phyloP scores from a whole-genome alignment of 2,888 invertebrate species.

The Pheosia tremula region DNA sequence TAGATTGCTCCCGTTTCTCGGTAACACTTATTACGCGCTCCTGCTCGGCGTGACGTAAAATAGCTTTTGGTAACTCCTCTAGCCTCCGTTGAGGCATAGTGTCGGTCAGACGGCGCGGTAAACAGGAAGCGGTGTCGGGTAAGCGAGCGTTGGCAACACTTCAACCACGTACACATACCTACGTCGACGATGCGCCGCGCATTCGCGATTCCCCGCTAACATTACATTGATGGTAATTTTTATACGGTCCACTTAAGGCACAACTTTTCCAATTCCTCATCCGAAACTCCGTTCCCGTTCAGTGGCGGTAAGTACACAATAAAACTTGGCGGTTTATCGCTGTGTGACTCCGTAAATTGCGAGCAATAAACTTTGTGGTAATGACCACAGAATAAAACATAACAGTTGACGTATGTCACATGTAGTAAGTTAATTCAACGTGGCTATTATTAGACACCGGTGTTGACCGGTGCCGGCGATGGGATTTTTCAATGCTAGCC shows the following conservation, averaged over 20 bases:
- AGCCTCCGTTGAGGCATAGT: slow-evolving; percentile 43
- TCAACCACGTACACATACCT: slow-evolving; percentile 65
- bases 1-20: slow-evolving; percentile 19
- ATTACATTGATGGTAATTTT: slow-evolving; percentile 25
- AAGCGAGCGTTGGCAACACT: slow-evolving; percentile 73
- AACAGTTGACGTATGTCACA: slow-evolving; percentile 21
- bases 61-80: slow-evolving; percentile 47
- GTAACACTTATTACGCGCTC: slow-evolving; percentile 21
- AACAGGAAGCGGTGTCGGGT: slow-evolving; percentile 73
- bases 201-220: slow-evolving; percentile 30
- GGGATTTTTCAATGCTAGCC: slow-evolving; percentile 53
- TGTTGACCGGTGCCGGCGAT: slow-evolving; percentile 44
- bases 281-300: neutral
- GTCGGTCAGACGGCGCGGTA: slow-evolving; percentile 60
- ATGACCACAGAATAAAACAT: slow-evolving; percentile 6
- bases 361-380: slow-evolving; percentile 3
- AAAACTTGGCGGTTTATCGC: neutral
- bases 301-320: neutral
- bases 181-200: slow-evolving; percentile 37
- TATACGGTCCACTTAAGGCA: slow-evolving; percentile 6
- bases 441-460: slow-evolving; percentile 24
- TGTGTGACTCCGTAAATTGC: slow-evolving; percentile 3
- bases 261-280: neutral
- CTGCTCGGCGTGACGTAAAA: slow-evolving; percentile 39
- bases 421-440: slow-evolving; percentile 20